phyloP scores from a whole-genome alignment of 2,113 vertebrate species.

The Ciconia boyciana region DNA sequence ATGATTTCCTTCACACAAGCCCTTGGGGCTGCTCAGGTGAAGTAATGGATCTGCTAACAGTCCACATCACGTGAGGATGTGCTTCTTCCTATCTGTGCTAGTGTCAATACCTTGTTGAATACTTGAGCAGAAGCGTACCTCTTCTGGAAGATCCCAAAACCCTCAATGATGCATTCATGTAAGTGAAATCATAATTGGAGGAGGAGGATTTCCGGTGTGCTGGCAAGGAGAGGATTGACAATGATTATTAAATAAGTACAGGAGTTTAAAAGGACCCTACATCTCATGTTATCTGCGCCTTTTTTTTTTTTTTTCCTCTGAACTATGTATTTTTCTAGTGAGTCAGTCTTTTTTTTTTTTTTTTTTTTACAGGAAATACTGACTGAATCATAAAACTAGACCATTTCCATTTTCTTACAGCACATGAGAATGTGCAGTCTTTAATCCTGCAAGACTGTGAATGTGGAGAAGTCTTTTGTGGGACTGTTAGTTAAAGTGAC shows the following conservation, averaged over 20 bases:
- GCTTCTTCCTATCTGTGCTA: background rate
- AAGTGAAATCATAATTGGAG: background rate
- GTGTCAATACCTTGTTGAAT: background rate
- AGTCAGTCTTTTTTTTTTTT: background rate
- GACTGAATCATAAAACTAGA: background rate
- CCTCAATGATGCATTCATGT: background rate
- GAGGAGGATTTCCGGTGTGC: background rate
- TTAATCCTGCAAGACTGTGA: background rate
- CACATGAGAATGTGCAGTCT: background rate
- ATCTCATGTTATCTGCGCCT: background rate
- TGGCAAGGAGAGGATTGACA: background rate
- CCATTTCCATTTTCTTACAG: background rate
- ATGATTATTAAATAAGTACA: background rate
- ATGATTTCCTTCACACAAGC: background rate
- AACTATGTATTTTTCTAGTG: background rate
- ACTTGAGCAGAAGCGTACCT: background rate
- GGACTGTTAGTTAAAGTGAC: background rate
- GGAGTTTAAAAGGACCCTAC: background rate
- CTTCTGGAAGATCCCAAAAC: background rate
- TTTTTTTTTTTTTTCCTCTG: background rate
- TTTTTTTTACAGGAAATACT: background rate
- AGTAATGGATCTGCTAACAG: background rate
- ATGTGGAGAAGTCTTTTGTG: background rate
- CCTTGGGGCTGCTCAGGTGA: background rate
- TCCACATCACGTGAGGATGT: background rate